Conservation (phyloP, 2,797 vertebrate species). For the Mormyrops attenuatus region DNA sequence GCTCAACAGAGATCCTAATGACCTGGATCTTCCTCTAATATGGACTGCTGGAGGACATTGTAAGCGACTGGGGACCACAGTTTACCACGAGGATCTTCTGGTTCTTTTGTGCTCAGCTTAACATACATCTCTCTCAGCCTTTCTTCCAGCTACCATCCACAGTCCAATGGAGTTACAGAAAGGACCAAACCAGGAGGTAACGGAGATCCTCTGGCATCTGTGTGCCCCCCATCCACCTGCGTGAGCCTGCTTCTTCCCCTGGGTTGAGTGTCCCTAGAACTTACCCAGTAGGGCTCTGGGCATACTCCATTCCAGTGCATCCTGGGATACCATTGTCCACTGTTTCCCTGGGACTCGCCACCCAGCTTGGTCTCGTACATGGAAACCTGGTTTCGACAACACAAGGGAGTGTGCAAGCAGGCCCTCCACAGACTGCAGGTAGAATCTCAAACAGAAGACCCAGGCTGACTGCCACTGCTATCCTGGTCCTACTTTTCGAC, state of each 20-base stretch:
- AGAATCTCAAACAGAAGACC: neutral
- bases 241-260: neutral
- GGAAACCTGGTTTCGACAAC: neutral
- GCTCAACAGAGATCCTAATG: neutral
- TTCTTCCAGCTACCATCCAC: neutral
- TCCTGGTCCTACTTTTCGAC: neutral
- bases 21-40: neutral
- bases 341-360: neutral
- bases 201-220: neutral
- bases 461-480: neutral
- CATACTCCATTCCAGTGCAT: neutral
- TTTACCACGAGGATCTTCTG: neutral
- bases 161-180: neutral
- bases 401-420: neutral
- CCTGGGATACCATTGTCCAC: neutral
- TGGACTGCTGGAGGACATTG: neutral
- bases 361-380: neutral
- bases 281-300: neutral
- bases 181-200: neutral
- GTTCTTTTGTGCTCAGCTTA: neutral
- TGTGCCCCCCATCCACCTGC: neutral
- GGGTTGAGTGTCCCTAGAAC: neutral
- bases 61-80: neutral
- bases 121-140: neutral
- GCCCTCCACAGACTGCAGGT: neutral